These are phyloP conservation scores for Himantopus leucocephalus DNA, from an alignment of 2,113 vertebrate genomes.

Conservation along the genomic window DNA sequence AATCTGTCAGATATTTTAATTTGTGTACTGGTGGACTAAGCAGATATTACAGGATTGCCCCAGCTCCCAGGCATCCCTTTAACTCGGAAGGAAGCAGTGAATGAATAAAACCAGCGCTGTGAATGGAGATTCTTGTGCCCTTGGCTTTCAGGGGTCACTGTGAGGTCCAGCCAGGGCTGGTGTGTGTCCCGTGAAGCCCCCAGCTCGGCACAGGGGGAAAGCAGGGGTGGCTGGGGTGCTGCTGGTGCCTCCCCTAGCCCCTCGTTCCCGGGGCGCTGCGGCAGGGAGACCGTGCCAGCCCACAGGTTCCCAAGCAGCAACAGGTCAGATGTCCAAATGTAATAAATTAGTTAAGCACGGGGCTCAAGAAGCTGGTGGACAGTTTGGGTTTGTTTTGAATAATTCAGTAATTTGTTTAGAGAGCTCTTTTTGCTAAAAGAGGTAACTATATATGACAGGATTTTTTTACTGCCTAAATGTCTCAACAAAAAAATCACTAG, in stretches of 20 bases:
- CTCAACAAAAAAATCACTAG: background rate
- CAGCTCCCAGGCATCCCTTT: constrained; percentile 22
- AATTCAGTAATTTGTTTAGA: background rate
- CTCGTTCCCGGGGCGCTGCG: accelerated
- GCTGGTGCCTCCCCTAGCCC: background rate
- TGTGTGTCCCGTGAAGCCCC: accelerated
- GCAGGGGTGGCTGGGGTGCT: too few relatives aligned
- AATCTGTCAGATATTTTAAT: constrained; percentile 85
- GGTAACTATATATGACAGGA: background rate
- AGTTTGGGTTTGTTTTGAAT: background rate
- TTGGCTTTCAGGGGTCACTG: background rate
- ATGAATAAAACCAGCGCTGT: background rate
- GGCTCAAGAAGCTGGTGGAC: background rate
- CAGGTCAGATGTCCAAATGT: background rate
- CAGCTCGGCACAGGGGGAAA: background rate
- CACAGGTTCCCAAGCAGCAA: background rate
- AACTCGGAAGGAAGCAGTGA: constrained; percentile 35
- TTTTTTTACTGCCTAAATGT: background rate
- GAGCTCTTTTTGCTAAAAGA: background rate
- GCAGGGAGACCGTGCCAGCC: background rate
- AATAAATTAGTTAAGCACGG: background rate
- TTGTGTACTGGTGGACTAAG: constrained; percentile 72
- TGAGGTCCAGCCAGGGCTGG: background rate
- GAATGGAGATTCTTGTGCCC: background rate
- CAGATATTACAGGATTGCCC: constrained; percentile 50